These are phyloP conservation scores for Megaustenia siamemsis DNA, from an alignment of 2,888 invertebrate genomes.

Conservation along the genomic window DNA sequence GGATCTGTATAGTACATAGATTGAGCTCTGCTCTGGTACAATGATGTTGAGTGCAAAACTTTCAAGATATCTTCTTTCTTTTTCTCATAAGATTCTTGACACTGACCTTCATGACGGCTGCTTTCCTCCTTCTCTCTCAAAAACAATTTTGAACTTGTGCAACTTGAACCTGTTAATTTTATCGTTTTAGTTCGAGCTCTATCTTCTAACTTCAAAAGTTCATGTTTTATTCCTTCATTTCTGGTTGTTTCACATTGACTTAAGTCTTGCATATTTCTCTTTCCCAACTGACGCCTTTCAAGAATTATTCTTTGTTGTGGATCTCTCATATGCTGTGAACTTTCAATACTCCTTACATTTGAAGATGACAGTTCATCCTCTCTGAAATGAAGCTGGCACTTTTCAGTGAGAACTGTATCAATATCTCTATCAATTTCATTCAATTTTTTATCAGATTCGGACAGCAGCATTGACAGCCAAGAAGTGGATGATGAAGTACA, in stretches of 20 bases:
- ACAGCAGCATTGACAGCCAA: constrained; percentile 39
- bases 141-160: background rate
- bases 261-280: background rate
- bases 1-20: constrained; percentile 15
- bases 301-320: background rate
- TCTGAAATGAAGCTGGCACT: background rate
- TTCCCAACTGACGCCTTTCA: background rate
- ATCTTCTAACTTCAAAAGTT: background rate
- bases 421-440: constrained; percentile 46
- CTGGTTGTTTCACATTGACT: background rate
- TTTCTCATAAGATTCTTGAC: constrained; percentile 14
- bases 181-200: background rate
- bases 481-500: constrained; percentile 25
- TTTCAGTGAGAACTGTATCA: constrained; percentile 27
- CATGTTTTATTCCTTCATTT: background rate
- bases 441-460: constrained; percentile 41
- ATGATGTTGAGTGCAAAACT: constrained; percentile 24
- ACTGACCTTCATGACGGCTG: background rate
- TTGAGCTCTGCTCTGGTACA: constrained; percentile 11
- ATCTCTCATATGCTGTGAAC: background rate
- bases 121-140: background rate
- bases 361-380: background rate
- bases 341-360: background rate
- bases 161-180: background rate
- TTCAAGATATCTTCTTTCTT: constrained; percentile 41